Evolutionary conservation across 2,797 vertebrate species (phyloP).

Genomic region (Propithecus deckenii): DNA sequence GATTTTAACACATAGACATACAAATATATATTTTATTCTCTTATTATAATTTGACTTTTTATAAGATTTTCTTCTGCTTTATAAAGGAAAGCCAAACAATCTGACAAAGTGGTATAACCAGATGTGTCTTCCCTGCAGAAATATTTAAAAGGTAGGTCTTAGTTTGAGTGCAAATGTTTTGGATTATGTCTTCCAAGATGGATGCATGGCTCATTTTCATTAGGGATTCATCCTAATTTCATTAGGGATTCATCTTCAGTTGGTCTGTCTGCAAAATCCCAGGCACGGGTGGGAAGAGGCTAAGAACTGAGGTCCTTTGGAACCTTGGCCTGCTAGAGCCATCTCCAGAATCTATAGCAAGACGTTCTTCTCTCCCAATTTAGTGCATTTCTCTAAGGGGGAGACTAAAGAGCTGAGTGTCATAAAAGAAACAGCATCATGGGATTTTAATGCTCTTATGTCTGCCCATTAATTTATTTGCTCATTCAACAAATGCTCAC

Average conservation of each 20-base stretch:
- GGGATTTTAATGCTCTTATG: not conserved
- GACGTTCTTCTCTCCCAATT: not conserved
- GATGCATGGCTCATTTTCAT: not conserved
- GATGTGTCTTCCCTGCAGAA: not conserved
- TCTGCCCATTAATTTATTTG: not conserved
- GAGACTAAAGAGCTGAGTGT: not conserved
- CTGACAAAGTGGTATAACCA: not conserved
- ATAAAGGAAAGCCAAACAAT: not conserved
- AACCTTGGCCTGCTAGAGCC: not conserved
- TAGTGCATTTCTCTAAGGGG: not conserved
- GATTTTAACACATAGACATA: not conserved
- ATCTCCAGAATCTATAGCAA: not conserved
- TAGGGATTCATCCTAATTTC: not conserved
- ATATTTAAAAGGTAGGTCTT: not conserved
- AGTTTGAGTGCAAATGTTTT: not conserved
- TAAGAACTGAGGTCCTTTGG: not conserved
- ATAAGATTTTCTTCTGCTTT: not conserved
- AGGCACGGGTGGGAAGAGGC: not conserved
- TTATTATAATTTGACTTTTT: not conserved
- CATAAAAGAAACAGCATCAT: not conserved
- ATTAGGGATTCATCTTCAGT: not conserved
- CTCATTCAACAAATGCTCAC: not conserved
- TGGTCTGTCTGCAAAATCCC: not conserved
- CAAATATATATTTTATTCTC: not conserved
- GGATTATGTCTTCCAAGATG: not conserved